Percentiles rank a stretch among this genome's conserved stretches.
These are phyloP conservation scores for Sandelia bainsii DNA, from an alignment of 2,797 vertebrate species.

Conservation along the genomic window DNA sequence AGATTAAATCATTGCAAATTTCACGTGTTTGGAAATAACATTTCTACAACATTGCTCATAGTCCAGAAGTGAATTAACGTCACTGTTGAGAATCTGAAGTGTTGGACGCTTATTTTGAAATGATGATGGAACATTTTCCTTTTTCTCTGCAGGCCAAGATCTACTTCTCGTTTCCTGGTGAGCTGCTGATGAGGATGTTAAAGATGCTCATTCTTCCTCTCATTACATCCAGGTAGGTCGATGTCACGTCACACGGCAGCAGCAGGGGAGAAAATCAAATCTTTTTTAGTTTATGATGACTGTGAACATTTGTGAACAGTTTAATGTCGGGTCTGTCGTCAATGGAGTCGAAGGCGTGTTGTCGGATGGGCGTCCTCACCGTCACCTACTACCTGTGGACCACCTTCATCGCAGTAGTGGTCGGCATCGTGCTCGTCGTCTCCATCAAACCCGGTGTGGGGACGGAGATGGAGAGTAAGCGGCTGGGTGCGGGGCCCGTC, in stretches of 20 bases:
- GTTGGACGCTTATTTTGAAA: no score
- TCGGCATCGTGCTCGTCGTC: constrained; percentile 88
- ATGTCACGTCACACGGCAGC: no score
- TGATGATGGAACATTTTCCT: not conserved
- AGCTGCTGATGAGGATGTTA: constrained; percentile 92
- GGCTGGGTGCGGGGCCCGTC: constrained; percentile 83
- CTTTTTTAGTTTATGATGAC: no score
- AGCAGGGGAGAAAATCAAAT: no score
- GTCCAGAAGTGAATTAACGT: no score
- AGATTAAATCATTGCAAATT: no score
- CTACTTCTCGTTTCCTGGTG: constrained; percentile 92
- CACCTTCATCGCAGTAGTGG: constrained; percentile 90
- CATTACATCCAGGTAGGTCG: constrained; percentile 89
- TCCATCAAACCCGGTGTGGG: constrained; percentile 89
- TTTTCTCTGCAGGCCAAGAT: constrained; percentile 85
- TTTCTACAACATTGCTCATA: no score
- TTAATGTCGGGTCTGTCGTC: constrained; percentile 92
- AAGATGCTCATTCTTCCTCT: constrained; percentile 94
- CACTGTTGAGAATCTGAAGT: no score
- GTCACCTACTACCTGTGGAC: constrained; percentile 95
- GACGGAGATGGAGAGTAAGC: constrained; percentile 86
- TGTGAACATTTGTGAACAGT: constrained; percentile 65
- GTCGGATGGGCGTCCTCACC: constrained; percentile 90
- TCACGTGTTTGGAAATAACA: no score
- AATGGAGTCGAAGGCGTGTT: constrained; percentile 91